A percentile compares a stretch with the other conserved stretches of the same genome.
Evolutionary conservation across 2,888 invertebrate genomes (phyloP).

Genomic region (Sesia bembeciformis): DNA sequence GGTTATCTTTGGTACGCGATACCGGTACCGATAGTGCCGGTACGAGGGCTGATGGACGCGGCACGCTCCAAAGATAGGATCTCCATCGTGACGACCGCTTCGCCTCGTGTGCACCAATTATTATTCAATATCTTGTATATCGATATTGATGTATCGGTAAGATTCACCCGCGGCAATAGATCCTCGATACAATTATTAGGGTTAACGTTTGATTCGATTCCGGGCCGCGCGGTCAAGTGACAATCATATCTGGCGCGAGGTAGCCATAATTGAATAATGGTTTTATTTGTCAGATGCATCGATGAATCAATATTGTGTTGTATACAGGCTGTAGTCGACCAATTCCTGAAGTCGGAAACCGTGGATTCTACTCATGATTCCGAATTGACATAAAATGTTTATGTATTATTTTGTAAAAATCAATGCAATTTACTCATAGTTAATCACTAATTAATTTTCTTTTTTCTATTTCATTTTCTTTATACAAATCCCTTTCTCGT

Average conservation of each 20-base stretch:
- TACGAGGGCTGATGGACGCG: slow-evolving; percentile 58
- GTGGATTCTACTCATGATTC: too few relatives aligned
- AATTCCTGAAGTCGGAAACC: too few relatives aligned
- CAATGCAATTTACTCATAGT: too few relatives aligned
- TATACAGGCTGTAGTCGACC: too few relatives aligned
- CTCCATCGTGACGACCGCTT: slow-evolving; percentile 52
- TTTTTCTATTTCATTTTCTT: too few relatives aligned
- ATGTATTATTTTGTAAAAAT: too few relatives aligned
- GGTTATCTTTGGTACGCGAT: slow-evolving; percentile 62
- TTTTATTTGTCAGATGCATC: slow-evolving; percentile 35
- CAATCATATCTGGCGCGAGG: slow-evolving; percentile 37
- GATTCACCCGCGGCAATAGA: slow-evolving; percentile 17
- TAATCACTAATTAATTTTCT: too few relatives aligned
- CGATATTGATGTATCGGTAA: slow-evolving; percentile 16
- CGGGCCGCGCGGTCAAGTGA: slow-evolving; percentile 52
- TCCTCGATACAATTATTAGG: slow-evolving; percentile 42
- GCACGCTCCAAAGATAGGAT: slow-evolving; percentile 65
- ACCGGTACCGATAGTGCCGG: slow-evolving; percentile 45
- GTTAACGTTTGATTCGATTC: slow-evolving; percentile 47
- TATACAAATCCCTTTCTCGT: too few relatives aligned
- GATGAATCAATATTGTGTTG: slow-evolving; percentile 15
- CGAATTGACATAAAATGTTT: too few relatives aligned
- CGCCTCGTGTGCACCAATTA: slow-evolving; percentile 62
- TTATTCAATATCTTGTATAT: slow-evolving; percentile 57
- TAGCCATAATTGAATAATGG: slow-evolving; percentile 53